phyloP scores from a whole-genome alignment of 2,888 invertebrate genomes.

The Exocentrus adspersus region DNA sequence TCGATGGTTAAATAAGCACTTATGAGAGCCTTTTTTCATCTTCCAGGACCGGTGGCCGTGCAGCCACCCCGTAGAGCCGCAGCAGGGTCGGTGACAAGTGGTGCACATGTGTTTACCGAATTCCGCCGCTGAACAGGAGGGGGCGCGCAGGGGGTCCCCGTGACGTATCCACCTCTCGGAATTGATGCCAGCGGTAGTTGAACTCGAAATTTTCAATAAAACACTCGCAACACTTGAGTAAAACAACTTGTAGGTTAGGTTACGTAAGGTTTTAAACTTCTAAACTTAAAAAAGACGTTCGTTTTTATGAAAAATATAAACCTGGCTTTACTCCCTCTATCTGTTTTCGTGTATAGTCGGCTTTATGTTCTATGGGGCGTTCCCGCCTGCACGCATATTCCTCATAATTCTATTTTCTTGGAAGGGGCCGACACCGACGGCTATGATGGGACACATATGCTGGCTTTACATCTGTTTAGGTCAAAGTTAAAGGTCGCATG shows the following conservation, averaged over 20 bases:
- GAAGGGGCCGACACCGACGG: not conserved
- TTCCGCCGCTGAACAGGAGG: no score
- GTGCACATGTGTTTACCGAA: conserved; percentile 60
- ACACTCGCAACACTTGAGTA: no score
- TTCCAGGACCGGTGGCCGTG: conserved; percentile 35
- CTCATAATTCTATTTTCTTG: not conserved
- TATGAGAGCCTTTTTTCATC: conserved; percentile 52
- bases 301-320: no score
- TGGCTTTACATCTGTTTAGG: not conserved
- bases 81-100: conserved; percentile 57
- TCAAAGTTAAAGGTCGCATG: not conserved
- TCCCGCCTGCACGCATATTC: not conserved
- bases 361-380: not conserved
- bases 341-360: no score
- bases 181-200: no score
- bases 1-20: conserved; percentile 60
- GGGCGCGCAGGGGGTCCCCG: no score
- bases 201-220: no score
- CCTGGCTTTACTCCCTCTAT: no score
- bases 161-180: no score
- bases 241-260: no score
- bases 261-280: no score
- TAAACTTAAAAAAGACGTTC: no score
- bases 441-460: not conserved
- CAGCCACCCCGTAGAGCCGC: conserved; percentile 41